Percentiles rank a stretch among this genome's conserved stretches.
phyloP scores from a whole-genome alignment of 2,797 vertebrate genomes.

The Poecile montanus region DNA sequence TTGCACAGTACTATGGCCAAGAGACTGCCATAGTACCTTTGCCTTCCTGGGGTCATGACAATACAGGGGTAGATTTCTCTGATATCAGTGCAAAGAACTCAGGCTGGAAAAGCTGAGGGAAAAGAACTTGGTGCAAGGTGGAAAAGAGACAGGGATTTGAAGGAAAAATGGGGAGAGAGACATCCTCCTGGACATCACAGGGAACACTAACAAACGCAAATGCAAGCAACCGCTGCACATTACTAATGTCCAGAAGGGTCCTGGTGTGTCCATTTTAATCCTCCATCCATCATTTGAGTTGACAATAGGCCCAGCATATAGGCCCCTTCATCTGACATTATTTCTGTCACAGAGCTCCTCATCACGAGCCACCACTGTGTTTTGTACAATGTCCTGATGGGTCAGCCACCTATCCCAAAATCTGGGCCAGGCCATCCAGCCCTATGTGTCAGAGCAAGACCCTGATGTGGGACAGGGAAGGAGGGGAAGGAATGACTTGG shows the following conservation, averaged over 20 bases:
- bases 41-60: background rate
- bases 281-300: background rate
- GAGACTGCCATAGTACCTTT: background rate
- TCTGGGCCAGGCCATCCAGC: background rate
- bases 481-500: background rate
- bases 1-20: background rate
- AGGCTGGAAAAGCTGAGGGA: background rate
- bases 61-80: background rate
- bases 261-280: background rate
- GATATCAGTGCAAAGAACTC: background rate
- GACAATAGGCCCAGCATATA: background rate
- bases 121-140: background rate
- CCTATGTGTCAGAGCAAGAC: background rate
- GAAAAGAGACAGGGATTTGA: background rate
- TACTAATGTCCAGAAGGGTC: background rate
- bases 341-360: background rate
- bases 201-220: background rate
- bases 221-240: background rate
- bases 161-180: background rate
- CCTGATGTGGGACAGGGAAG: background rate
- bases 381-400: background rate
- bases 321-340: background rate
- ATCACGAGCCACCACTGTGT: accelerated
- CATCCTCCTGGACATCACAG: background rate
- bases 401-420: background rate